These are phyloP conservation scores for Tamias sibiricus DNA, from an alignment of 2,113 vertebrate species.

Conservation along the genomic window DNA sequence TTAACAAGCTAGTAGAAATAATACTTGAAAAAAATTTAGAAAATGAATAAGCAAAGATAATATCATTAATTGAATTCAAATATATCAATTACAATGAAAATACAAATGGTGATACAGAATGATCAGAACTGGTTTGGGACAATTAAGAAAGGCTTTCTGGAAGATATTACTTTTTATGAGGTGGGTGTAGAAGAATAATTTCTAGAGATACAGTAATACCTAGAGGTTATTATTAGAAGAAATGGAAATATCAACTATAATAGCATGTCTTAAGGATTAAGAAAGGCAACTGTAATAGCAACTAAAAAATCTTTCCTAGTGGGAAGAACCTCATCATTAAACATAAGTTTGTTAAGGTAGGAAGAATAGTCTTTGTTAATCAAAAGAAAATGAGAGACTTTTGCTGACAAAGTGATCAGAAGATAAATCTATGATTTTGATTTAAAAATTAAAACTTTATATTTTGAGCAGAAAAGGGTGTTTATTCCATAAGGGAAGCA, in stretches of 20 bases:
- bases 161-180: not conserved
- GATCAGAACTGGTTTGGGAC: slow-evolving; percentile 8
- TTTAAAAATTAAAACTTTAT: slow-evolving; percentile 37
- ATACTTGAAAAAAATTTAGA: not conserved
- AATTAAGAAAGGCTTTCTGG: slow-evolving; percentile 39
- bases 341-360: not conserved
- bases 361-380: slow-evolving; percentile 49
- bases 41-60: slow-evolving; percentile 16
- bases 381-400: slow-evolving; percentile 21
- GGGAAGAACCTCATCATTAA: slow-evolving; percentile 24
- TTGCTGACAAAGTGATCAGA: slow-evolving; percentile 31
- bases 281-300: not conserved
- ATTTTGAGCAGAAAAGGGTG: slow-evolving; percentile 64
- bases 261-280: slow-evolving; percentile 17
- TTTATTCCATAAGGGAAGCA: slow-evolving; percentile 42
- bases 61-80: slow-evolving; percentile 6
- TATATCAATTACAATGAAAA: slow-evolving; percentile 46
- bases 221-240: slow-evolving; percentile 27
- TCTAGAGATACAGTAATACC: slow-evolving; percentile 12
- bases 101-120: slow-evolving; percentile 39
- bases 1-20: not conserved
- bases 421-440: slow-evolving; percentile 36
- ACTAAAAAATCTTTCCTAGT: not conserved
- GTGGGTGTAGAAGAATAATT: not conserved
- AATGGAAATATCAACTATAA: not conserved